Evolutionary conservation across 2,797 vertebrate species (phyloP).

Genomic region (Mormyrus hasselquistii): DNA sequence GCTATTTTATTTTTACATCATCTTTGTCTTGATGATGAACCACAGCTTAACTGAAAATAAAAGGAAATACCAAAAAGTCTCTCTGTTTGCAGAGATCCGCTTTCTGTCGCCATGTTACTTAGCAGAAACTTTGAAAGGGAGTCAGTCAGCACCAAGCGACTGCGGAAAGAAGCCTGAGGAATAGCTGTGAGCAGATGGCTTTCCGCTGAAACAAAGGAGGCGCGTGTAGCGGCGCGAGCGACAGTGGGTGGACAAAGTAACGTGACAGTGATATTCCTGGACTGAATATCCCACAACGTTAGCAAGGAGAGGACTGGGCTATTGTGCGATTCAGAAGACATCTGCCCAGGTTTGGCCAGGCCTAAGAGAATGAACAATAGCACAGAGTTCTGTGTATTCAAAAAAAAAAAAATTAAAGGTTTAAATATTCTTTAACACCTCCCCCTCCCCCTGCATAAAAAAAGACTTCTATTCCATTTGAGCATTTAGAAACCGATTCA

Average conservation of each 20-base stretch:
- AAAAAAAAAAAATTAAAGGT: background rate
- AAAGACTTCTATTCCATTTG: background rate
- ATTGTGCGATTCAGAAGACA: background rate
- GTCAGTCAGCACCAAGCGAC: background rate
- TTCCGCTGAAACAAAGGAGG: conserved; percentile 16
- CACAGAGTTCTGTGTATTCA: background rate
- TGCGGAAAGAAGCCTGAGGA: background rate
- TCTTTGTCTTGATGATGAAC: background rate
- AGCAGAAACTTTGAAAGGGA: background rate
- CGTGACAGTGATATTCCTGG: background rate
- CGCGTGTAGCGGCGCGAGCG: background rate
- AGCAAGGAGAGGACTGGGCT: background rate
- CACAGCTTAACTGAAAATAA: background rate
- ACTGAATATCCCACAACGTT: background rate
- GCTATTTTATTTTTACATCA: background rate
- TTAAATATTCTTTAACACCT: background rate
- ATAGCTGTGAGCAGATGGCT: conserved; percentile 20
- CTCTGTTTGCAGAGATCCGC: background rate
- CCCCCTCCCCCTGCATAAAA: background rate
- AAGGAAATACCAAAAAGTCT: background rate
- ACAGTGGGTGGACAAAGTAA: background rate
- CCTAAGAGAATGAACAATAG: background rate
- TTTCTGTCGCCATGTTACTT: background rate
- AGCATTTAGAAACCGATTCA: background rate
- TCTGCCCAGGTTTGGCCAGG: background rate